Evolutionary conservation across 2,113 vertebrate species (phyloP).

Genomic region (Zeus faber): DNA sequence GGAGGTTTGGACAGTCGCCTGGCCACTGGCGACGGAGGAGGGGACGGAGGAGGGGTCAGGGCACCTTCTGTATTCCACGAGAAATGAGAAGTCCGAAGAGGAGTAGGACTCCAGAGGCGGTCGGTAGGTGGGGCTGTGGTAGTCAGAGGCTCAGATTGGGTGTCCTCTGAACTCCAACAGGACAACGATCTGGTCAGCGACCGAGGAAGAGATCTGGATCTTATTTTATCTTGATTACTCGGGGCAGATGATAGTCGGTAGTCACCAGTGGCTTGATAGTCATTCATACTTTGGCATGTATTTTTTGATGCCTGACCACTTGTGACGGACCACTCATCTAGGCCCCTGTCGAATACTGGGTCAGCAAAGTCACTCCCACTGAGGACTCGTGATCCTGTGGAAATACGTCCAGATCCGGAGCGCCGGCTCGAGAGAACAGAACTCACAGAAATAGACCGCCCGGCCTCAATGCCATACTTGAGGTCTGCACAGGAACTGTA

Average conservation of each 20-base stretch:
- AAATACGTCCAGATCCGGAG: slow-evolving; percentile 70
- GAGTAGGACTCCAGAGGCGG: slow-evolving; percentile 27
- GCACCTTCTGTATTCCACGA: slow-evolving; percentile 53
- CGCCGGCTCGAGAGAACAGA: slow-evolving; percentile 70
- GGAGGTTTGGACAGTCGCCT: slow-evolving; percentile 60
- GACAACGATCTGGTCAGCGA: slow-evolving; percentile 50
- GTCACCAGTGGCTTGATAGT: not conserved
- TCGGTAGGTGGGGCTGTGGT: slow-evolving; percentile 12
- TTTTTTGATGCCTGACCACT: slow-evolving; percentile 16
- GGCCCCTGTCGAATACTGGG: slow-evolving; percentile 19
- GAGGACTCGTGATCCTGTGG: slow-evolving; percentile 63
- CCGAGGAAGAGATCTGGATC: slow-evolving; percentile 61
- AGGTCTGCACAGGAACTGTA: slow-evolving; percentile 64
- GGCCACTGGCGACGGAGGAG: slow-evolving; percentile 54
- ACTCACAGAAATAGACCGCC: slow-evolving; percentile 69
- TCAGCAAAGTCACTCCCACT: slow-evolving; percentile 61
- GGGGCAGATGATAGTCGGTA: slow-evolving; percentile 6
- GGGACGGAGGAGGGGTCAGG: slow-evolving; percentile 71
- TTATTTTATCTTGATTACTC: slow-evolving; percentile 36
- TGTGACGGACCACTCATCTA: slow-evolving; percentile 20
- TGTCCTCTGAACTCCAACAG: slow-evolving; percentile 40
- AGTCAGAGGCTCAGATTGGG: not conserved
- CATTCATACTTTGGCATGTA: not conserved
- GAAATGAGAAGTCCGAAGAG: slow-evolving; percentile 36
- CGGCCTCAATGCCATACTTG: slow-evolving; percentile 70